Conservation (phyloP, 2,888 invertebrate species). For the Holacanthella duospinosa region DNA sequence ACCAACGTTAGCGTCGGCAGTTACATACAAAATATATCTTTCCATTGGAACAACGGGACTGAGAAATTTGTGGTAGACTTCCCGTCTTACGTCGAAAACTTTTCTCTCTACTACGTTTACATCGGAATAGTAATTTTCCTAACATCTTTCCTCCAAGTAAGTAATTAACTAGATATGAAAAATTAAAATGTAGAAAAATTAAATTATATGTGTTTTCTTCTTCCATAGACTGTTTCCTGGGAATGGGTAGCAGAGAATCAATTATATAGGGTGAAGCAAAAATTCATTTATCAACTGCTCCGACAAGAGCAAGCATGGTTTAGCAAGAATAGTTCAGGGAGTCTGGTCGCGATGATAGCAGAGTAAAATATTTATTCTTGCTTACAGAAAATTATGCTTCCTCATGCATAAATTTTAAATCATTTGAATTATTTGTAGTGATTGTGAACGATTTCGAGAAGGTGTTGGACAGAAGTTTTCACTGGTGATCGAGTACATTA, state of each 20-base stretch:
- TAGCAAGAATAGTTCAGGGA: not conserved
- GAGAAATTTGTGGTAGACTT: not conserved
- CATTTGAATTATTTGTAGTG: conserved; percentile 41
- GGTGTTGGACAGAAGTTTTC: conserved; percentile 45
- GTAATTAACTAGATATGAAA: not conserved
- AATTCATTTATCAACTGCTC: conserved; percentile 4
- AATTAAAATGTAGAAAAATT: not conserved
- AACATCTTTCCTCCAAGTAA: not conserved
- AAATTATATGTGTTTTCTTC: not conserved
- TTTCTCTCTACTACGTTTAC: not conserved
- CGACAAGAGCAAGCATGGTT: conserved; percentile 7
- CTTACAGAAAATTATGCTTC: not conserved
- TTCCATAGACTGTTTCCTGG: conserved; percentile 3
- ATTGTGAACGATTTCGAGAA: conserved; percentile 44
- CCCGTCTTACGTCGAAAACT: not conserved
- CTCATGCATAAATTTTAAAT: not conserved
- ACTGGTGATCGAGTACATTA: conserved; percentile 41
- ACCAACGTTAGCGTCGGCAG: not conserved
- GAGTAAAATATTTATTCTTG: not conserved
- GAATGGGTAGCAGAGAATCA: conserved; percentile 8
- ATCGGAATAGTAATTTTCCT: not conserved
- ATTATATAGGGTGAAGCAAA: not conserved
- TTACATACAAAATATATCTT: not conserved
- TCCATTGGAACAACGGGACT: not conserved
- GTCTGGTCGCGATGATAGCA: not conserved